Percentiles rank a stretch among this genome's conserved stretches.
Conservation (phyloP, 1,140 invertebrate genomes). For the Drosophila murphyi region DNA sequence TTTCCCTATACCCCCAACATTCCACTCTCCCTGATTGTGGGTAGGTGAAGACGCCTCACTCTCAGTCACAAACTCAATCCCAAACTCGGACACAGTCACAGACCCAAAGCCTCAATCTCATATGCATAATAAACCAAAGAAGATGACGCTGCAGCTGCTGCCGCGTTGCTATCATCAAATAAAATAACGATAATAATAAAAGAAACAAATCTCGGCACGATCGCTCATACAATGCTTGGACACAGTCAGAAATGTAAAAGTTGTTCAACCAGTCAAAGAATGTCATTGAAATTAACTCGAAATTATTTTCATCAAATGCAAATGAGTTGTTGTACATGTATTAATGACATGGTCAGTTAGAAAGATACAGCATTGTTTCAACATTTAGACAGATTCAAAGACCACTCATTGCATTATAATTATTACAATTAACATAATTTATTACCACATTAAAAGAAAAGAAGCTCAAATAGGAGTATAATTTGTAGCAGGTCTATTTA, state of each 20-base stretch:
- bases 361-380: slow-evolving; percentile 30
- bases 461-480: not conserved
- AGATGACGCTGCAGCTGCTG: slow-evolving; percentile 42
- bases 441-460: not conserved
- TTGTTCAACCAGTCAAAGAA: slow-evolving; percentile 71
- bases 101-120: slow-evolving; percentile 37
- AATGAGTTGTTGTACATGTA: slow-evolving; percentile 32
- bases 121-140: slow-evolving; percentile 68
- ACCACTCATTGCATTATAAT: not conserved
- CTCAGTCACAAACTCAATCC: slow-evolving; percentile 41
- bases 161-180: slow-evolving; percentile 9
- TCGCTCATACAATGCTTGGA: slow-evolving; percentile 1
- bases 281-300: slow-evolving; percentile 51
- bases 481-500: not conserved
- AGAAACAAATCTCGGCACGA: slow-evolving; percentile 1
- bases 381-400: slow-evolving; percentile 38
- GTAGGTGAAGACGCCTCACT: slow-evolving; percentile 40
- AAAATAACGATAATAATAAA: not conserved
- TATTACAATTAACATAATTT: slow-evolving; percentile 21
- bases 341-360: not conserved
- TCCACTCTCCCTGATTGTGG: slow-evolving; percentile 32
- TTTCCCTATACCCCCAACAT: slow-evolving; percentile 1
- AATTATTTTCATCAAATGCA: slow-evolving; percentile 50
- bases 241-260: slow-evolving; percentile 68
- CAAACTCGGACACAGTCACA: slow-evolving; percentile 38